Evolutionary conservation across 2,888 invertebrate genomes (phyloP).

Genomic region (Lomographa bimaculata): DNA sequence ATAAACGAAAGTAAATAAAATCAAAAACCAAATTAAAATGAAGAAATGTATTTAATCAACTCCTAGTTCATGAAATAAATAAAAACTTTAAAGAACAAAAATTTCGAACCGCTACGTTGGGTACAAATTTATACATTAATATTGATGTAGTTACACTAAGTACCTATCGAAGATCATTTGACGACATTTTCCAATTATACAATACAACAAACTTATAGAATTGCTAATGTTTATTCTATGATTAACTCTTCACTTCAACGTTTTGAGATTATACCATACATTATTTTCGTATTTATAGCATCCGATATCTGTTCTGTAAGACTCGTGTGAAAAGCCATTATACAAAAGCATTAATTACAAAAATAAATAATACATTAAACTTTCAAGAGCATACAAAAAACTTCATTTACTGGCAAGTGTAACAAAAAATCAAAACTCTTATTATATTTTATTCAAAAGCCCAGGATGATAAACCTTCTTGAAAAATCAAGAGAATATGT

Average conservation of each 20-base stretch:
- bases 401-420: conserved; percentile 3
- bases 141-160: conserved; percentile 18
- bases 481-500: too few relatives aligned
- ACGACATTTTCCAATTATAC: conserved; percentile 27
- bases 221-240: conserved; percentile 18
- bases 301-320: conserved; percentile 4
- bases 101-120: conserved; percentile 52
- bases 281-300: conserved; percentile 6
- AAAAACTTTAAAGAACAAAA: conserved; percentile 64
- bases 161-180: conserved; percentile 20
- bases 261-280: conserved; percentile 20
- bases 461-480: too few relatives aligned
- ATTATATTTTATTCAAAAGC: background rate
- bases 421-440: background rate
- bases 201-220: conserved; percentile 29
- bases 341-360: conserved; percentile 14
- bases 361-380: too few relatives aligned
- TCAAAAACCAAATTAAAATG: conserved; percentile 30
- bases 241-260: conserved; percentile 11
- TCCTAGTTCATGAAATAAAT: conserved; percentile 53
- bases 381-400: background rate
- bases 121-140: conserved; percentile 55
- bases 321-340: conserved; percentile 17
- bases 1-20: conserved; percentile 19
- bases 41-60: conserved; percentile 41